A percentile compares a stretch with the other conserved stretches of the same genome.
These are phyloP conservation scores for Oncorhynchus mykiss DNA, from an alignment of 2,113 vertebrate genomes.

Conservation along the genomic window DNA sequence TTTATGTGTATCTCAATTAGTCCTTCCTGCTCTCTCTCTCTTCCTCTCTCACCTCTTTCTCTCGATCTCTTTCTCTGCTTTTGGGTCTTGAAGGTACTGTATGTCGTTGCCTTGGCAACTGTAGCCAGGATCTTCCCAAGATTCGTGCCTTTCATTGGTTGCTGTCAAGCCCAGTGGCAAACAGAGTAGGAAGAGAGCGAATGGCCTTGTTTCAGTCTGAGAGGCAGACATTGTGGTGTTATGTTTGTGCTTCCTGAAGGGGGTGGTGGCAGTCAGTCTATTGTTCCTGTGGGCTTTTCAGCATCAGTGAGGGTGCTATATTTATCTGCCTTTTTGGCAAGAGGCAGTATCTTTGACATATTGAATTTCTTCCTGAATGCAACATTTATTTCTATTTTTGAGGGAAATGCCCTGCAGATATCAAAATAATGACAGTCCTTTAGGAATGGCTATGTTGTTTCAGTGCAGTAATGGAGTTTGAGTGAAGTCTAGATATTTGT, in stretches of 20 bases:
- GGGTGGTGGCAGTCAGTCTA: constrained; percentile 31
- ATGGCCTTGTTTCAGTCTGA: constrained; percentile 55
- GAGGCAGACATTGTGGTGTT: constrained; percentile 39
- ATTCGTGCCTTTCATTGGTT: constrained; percentile 53
- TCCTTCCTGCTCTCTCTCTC: not conserved
- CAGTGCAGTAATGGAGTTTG: not conserved
- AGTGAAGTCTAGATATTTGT: not conserved
- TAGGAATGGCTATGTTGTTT: not conserved
- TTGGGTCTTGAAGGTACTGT: constrained; percentile 54
- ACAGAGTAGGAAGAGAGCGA: constrained; percentile 53
- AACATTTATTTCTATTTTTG: constrained; percentile 10
- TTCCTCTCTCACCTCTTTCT: not conserved
- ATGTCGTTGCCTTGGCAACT: constrained; percentile 73
- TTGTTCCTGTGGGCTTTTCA: constrained; percentile 53
- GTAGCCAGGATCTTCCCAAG: constrained; percentile 53
- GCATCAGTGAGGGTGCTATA: constrained; percentile 46
- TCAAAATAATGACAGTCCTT: not conserved
- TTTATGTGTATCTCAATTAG: constrained; percentile 10
- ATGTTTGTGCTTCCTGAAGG: constrained; percentile 49
- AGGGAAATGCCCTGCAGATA: constrained; percentile 5
- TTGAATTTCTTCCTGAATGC: constrained; percentile 48
- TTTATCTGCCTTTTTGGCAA: constrained; percentile 47
- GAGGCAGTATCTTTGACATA: constrained; percentile 31
- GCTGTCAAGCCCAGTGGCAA: constrained; percentile 47
- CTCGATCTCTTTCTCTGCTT: constrained; percentile 24